Evolutionary conservation across 2,797 vertebrate species (phyloP).

Genomic region (Lepilemur septentrionalis): DNA sequence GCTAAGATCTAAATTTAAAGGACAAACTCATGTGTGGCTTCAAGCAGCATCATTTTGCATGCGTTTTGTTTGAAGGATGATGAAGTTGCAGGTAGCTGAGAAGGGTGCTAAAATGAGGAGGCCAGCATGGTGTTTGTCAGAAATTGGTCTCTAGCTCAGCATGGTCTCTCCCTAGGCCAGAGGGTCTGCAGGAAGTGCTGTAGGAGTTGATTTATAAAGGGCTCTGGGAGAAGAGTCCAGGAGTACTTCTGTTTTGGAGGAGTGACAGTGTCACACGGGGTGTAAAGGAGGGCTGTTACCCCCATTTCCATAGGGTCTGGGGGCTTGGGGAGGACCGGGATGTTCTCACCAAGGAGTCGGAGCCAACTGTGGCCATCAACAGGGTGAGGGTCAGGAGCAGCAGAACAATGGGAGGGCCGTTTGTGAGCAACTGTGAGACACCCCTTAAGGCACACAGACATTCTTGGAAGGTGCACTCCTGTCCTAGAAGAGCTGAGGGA

Average conservation of each 20-base stretch:
- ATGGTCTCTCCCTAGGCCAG: too few relatives aligned
- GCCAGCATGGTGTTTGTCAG: fast-evolving
- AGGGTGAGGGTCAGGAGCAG: not conserved
- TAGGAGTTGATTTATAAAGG: too few relatives aligned
- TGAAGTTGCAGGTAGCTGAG: not conserved
- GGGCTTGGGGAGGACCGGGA: not conserved
- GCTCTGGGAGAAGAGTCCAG: not conserved
- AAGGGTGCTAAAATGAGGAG: too few relatives aligned
- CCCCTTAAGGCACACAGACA: not conserved
- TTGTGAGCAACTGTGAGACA: not conserved
- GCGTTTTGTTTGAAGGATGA: not conserved
- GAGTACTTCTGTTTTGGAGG: not conserved
- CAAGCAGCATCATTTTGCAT: not conserved
- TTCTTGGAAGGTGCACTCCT: not conserved
- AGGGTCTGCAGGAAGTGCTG: not conserved
- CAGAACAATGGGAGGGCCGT: too few relatives aligned
- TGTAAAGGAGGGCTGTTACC: not conserved
- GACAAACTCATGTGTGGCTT: not conserved
- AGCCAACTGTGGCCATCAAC: fast-evolving
- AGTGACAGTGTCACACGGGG: not conserved
- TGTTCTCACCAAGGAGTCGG: not conserved
- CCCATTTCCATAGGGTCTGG: not conserved
- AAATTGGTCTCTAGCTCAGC: not conserved
- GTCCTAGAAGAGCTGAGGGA: fast-evolving
- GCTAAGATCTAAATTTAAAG: not conserved